A percentile compares a stretch with the other conserved stretches of the same genome.
These are phyloP conservation scores for Ruditapes philippinarum DNA, from an alignment of 1,140 invertebrate species.

Conservation along the genomic window DNA sequence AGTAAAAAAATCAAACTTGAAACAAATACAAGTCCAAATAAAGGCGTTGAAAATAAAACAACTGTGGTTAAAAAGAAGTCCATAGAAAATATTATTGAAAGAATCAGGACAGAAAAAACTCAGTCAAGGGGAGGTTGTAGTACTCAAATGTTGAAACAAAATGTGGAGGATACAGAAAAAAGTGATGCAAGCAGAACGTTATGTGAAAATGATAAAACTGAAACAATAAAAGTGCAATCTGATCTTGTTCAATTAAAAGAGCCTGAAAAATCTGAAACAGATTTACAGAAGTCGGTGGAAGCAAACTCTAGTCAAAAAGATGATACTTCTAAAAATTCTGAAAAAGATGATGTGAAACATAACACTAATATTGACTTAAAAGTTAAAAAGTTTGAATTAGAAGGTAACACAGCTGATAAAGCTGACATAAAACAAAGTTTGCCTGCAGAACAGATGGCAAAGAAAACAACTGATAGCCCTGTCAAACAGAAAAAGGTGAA, in stretches of 20 bases:
- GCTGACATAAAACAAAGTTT: not conserved
- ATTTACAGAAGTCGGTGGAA: not conserved
- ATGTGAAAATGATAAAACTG: slow-evolving; percentile 9
- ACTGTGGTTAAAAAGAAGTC: slow-evolving; percentile 40
- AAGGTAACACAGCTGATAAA: not conserved
- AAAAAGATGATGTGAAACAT: not conserved
- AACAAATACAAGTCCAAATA: not conserved
- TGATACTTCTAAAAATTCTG: not conserved
- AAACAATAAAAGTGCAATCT: not conserved
- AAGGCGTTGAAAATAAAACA: not conserved
- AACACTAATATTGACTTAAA: not conserved
- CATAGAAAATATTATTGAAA: slow-evolving; percentile 60
- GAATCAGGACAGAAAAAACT: slow-evolving; percentile 56
- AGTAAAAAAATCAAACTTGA: slow-evolving; percentile 33
- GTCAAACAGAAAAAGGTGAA: not conserved
- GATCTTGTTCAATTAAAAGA: not conserved
- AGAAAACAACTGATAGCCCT: not conserved
- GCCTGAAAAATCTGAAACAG: not conserved
- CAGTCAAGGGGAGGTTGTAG: not conserved
- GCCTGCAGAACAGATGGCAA: not conserved
- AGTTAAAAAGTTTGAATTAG: not conserved
- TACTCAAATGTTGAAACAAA: not conserved
- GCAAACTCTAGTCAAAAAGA: not conserved
- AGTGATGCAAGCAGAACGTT: not conserved
- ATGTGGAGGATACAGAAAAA: not conserved